Conservation (phyloP, 2,888 invertebrate genomes). For the Euproctis similis region DNA sequence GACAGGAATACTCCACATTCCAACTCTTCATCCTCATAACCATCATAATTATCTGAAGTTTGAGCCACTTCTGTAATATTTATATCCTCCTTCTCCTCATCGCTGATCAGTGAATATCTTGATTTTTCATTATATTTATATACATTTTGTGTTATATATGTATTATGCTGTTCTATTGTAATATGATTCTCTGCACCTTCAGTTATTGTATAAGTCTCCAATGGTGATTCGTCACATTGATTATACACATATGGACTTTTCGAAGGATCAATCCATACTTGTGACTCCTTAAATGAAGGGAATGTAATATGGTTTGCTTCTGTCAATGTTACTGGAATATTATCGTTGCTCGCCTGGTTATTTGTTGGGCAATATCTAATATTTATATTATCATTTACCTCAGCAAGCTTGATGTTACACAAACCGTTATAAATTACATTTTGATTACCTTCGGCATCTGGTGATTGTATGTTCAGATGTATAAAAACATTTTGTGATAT, state of each 20-base stretch:
- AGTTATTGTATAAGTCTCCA: conserved; percentile 37
- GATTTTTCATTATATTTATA: conserved; percentile 44
- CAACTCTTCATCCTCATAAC: conserved; percentile 50
- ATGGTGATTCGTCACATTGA: conserved; percentile 30
- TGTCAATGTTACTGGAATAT: conserved; percentile 29
- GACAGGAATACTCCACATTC: conserved; percentile 52
- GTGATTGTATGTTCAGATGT: conserved; percentile 45
- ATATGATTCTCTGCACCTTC: conserved; percentile 34
- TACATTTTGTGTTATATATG: conserved; percentile 56
- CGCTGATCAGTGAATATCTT: conserved; percentile 29
- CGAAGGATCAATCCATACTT: conserved; percentile 60
- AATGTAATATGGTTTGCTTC: conserved; percentile 31
- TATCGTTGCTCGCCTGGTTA: conserved; percentile 14
- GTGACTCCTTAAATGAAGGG: conserved; percentile 38
- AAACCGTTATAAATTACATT: conserved; percentile 48
- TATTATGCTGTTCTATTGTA: conserved; percentile 51
- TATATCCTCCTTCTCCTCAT: conserved; percentile 37
- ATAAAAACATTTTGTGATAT: conserved; percentile 49
- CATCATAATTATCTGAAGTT: conserved; percentile 21
- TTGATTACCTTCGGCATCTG: conserved; percentile 47
- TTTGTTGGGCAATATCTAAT: conserved; percentile 14
- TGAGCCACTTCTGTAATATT: conserved; percentile 27
- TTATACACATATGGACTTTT: conserved; percentile 58
- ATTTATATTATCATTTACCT: conserved; percentile 30
- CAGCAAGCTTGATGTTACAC: conserved; percentile 52